Percentiles rank a stretch among this genome's conserved stretches.
phyloP scores from a whole-genome alignment of 2,113 vertebrate species.

The Zosterops pallidus region DNA sequence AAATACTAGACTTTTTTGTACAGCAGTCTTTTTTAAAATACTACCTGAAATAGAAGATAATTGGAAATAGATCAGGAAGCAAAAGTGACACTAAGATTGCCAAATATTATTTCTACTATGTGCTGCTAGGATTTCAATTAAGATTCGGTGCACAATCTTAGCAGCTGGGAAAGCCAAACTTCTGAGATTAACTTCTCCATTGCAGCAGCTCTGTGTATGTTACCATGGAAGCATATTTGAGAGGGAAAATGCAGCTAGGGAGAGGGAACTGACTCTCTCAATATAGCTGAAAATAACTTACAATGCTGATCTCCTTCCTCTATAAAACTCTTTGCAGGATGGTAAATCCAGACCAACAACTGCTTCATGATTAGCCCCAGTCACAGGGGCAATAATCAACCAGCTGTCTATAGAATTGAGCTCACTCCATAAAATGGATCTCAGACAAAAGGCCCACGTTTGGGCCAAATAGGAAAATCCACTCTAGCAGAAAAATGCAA shows the following conservation, averaged over 20 bases:
- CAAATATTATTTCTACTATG: neutral
- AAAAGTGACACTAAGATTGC: neutral
- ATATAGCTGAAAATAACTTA: neutral
- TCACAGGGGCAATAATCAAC: neutral
- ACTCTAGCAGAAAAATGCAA: neutral
- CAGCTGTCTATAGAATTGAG: neutral
- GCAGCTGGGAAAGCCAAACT: neutral
- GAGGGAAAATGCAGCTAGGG: neutral
- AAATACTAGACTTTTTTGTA: neutral
- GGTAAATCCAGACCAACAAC: neutral
- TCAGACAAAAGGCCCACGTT: neutral
- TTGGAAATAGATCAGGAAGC: neutral
- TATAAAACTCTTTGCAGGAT: neutral
- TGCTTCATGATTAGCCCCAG: neutral
- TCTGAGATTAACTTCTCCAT: neutral
- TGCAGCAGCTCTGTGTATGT: neutral
- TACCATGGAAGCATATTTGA: conserved; percentile 43
- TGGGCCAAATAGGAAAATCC: neutral
- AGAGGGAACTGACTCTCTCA: neutral
- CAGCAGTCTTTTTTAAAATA: neutral
- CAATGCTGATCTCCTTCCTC: neutral
- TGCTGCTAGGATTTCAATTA: neutral
- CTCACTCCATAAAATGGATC: neutral
- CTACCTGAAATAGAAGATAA: neutral
- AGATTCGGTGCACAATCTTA: neutral